Evolutionary conservation across 53 echinoderm and acorn worm genomes (phyloP), one percentile per base, ranked within the genome.

Genomic region (Glandiceps talaboti): DNA sequence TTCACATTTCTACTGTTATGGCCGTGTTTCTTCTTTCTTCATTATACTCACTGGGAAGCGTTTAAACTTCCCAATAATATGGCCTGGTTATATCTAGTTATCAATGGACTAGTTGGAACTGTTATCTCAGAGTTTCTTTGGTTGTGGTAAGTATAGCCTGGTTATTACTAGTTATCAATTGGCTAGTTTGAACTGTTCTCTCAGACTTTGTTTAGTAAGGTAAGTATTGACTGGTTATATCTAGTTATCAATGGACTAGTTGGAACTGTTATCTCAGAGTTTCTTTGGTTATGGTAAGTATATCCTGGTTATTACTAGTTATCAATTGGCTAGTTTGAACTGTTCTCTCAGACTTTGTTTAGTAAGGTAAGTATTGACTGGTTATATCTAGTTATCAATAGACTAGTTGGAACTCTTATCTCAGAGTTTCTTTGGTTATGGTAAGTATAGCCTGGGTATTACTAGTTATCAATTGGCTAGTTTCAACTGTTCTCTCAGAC

Each of bases 271-370:
- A 84, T 99, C 14, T 93, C 99, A 25, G 99, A 99, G 72, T 91
- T 99, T 32, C 89, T 99, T 1, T 99, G 99, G 99, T 84, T 99
- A 31, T 99, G 99, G 99, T 99, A 82, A 91, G 99, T 84, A n/a
- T 0, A 75, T n/a, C 27, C 26, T n/a, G n/a, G n/a, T n/a, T n/a
- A n/a, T n/a, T n/a, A n/a, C n/a, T n/a, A n/a, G n/a, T n/a, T n/a
- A n/a, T n/a, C n/a, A n/a, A n/a, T n/a, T n/a, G n/a, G n/a, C n/a
- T n/a, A n/a, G n/a, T n/a, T n/a, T n/a, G n/a, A n/a, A n/a, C n/a
- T n/a, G n/a, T n/a, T n/a, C n/a, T 77, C 78, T 89, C 76, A 93
- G 93, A 80, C 87, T 86, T 0, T 89, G 88, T 75, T 89, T 93
- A 77, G 85, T 96, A 33, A 92, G 92, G 0, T 85, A 84, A 84